A percentile compares a stretch with the other conserved stretches of the same genome.
These are phyloP conservation scores for Aleiodes leptofemur DNA, from an alignment of 2,888 invertebrate species.

Conservation along the genomic window DNA sequence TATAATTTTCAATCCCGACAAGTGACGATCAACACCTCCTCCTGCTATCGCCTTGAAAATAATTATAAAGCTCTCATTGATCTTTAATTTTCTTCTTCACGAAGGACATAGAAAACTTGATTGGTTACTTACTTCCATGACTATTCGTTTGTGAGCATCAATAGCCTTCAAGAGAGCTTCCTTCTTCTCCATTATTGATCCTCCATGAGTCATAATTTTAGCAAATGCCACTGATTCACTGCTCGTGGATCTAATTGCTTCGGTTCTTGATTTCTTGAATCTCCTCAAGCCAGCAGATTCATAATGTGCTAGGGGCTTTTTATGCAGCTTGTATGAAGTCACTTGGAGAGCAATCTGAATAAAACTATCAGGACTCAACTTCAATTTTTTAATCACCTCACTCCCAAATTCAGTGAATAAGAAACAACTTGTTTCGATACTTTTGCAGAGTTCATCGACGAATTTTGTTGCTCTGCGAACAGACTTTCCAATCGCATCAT, in stretches of 20 bases:
- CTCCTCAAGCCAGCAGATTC: constrained; percentile 93
- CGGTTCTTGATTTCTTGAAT: constrained; percentile 92
- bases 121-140: no score
- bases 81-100: no score
- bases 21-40: constrained; percentile 93
- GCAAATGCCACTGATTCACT: constrained; percentile 88
- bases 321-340: constrained; percentile 87
- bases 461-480: constrained; percentile 80
- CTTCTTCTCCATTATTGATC: no score
- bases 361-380: constrained; percentile 95
- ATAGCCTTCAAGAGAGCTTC: no score
- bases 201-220: constrained; percentile 74
- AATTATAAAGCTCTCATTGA: constrained; percentile 66
- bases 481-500: constrained; percentile 76
- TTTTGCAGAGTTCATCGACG: constrained; percentile 84
- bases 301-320: constrained; percentile 86
- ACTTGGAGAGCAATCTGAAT: constrained; percentile 96
- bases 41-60: constrained; percentile 83
- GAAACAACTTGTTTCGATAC: constrained; percentile 88
- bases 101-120: no score
- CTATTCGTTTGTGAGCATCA: no score
- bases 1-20: constrained; percentile 90
- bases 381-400: constrained; percentile 89
- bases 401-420: constrained; percentile 90
- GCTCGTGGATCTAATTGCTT: constrained; percentile 95